These are phyloP conservation scores for Solea solea DNA, from an alignment of 2,113 vertebrate genomes.

Conservation along the genomic window DNA sequence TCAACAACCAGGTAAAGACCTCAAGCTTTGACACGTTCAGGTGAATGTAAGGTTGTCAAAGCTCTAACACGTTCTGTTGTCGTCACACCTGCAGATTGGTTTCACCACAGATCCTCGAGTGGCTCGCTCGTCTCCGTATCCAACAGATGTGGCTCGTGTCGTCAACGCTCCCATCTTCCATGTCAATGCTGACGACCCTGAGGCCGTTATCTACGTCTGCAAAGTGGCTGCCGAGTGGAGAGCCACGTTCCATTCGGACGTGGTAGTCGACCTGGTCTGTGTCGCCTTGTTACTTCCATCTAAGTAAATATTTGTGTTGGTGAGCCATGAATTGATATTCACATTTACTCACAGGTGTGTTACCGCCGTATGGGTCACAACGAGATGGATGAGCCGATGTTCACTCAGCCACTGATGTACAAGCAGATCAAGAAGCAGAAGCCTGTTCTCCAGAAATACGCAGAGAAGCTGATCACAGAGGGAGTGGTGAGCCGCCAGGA, in stretches of 20 bases:
- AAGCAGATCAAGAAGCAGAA: constrained; percentile 99
- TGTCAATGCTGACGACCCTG: constrained; percentile 94
- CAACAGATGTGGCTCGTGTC: constrained; percentile 93
- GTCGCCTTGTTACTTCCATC: neutral
- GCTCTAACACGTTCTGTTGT: neutral
- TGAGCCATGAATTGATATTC: neutral
- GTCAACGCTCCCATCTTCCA: constrained; percentile 99
- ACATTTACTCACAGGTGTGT: constrained; percentile 82
- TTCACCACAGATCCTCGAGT: constrained; percentile 97
- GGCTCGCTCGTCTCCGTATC: constrained; percentile 96
- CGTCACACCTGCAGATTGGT: constrained; percentile 85
- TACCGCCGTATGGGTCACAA: constrained; percentile 96
- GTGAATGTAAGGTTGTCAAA: neutral
- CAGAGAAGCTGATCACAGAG: constrained; percentile 91
- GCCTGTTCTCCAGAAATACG: constrained; percentile 93
- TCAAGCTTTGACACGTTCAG: neutral
- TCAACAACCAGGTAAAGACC: constrained; percentile 93
- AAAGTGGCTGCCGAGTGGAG: constrained; percentile 97
- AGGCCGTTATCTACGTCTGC: constrained; percentile 96
- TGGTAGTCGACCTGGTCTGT: constrained; percentile 96
- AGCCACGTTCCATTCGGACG: constrained; percentile 96
- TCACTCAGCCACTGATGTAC: constrained; percentile 98
- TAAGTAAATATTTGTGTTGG: neutral
- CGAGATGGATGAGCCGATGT: constrained; percentile 99
- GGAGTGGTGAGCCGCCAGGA: constrained; percentile 92